Evolutionary conservation across 2,888 invertebrate species (phyloP).

Genomic region (Hemicrepidius hirtus): DNA sequence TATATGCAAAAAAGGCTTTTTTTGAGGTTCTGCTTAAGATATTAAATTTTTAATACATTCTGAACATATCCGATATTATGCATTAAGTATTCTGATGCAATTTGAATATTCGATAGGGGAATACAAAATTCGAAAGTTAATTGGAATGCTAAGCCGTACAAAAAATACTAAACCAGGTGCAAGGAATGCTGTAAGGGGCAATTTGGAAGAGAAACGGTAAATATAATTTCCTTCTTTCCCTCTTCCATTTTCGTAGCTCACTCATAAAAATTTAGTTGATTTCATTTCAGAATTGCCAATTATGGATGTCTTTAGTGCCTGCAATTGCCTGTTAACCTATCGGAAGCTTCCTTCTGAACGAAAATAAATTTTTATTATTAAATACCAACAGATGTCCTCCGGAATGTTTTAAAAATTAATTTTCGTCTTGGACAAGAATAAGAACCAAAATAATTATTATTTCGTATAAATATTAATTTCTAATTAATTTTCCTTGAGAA

Average conservation of each 20-base stretch:
- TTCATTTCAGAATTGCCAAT: slow-evolving; percentile 48
- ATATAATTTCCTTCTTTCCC: slow-evolving; percentile 41
- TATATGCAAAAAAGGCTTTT: slow-evolving; percentile 58
- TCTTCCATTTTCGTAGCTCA: slow-evolving; percentile 38
- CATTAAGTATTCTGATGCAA: slow-evolving; percentile 23
- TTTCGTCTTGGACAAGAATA: no score
- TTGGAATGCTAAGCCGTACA: background rate
- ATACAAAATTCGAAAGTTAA: slow-evolving; percentile 11
- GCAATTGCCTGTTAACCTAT: slow-evolving; percentile 34
- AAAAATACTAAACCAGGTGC: slow-evolving; percentile 13
- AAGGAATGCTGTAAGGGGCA: slow-evolving; percentile 19
- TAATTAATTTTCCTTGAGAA: no score
- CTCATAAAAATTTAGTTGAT: slow-evolving; percentile 45
- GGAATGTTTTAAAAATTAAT: no score
- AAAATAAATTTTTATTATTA: slow-evolving; percentile 31
- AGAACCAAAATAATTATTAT: no score
- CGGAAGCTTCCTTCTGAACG: slow-evolving; percentile 14
- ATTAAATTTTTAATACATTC: slow-evolving; percentile 45
- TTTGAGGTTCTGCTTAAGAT: slow-evolving; percentile 19
- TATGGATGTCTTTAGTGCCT: slow-evolving; percentile 42
- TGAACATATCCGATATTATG: slow-evolving; percentile 18
- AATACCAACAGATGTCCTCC: slow-evolving; percentile 16
- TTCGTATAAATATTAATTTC: no score
- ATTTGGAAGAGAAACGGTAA: slow-evolving; percentile 35
- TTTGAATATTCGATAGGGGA: slow-evolving; percentile 21